phyloP scores from a whole-genome alignment of 2,113 vertebrate genomes.

The Actinemys pallida region DNA sequence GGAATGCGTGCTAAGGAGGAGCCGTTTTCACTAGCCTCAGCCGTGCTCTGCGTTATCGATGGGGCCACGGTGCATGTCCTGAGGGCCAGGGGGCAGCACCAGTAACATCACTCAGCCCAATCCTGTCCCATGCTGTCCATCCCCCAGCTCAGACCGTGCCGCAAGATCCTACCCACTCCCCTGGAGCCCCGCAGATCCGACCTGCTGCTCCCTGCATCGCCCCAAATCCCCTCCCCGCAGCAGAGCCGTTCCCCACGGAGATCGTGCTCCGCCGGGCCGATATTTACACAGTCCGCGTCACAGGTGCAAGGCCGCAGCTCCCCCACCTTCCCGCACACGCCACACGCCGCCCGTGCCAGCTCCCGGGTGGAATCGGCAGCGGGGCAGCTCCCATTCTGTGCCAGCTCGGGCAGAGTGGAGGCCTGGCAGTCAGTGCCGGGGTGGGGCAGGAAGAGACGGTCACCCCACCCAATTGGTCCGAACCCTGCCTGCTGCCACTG shows the following conservation, averaged over 20 bases:
- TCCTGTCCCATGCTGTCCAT: fast-evolving
- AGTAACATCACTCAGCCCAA: not conserved
- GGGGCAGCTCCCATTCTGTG: not conserved
- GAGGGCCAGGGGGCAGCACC: too few species aligned
- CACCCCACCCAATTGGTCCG: not conserved
- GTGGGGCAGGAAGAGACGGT: not conserved
- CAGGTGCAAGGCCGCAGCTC: not conserved
- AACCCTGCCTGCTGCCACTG: not conserved
- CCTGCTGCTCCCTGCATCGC: too few species aligned
- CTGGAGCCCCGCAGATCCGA: not conserved
- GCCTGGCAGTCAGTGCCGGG: not conserved
- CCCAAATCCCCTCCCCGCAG: too few species aligned
- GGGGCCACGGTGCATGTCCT: not conserved
- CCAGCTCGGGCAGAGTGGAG: not conserved
- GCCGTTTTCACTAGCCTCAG: too few species aligned
- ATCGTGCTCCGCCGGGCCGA: not conserved
- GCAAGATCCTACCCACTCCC: not conserved
- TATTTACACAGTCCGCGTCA: not conserved
- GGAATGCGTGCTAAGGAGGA: not conserved
- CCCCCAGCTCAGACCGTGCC: not conserved
- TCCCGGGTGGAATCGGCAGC: not conserved
- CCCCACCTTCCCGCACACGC: not conserved
- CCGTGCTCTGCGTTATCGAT: too few species aligned
- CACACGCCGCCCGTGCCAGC: too few species aligned
- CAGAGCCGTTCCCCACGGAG: not conserved